phyloP scores from a whole-genome alignment of 2,797 vertebrate genomes.

The Crotalus adamanteus region DNA sequence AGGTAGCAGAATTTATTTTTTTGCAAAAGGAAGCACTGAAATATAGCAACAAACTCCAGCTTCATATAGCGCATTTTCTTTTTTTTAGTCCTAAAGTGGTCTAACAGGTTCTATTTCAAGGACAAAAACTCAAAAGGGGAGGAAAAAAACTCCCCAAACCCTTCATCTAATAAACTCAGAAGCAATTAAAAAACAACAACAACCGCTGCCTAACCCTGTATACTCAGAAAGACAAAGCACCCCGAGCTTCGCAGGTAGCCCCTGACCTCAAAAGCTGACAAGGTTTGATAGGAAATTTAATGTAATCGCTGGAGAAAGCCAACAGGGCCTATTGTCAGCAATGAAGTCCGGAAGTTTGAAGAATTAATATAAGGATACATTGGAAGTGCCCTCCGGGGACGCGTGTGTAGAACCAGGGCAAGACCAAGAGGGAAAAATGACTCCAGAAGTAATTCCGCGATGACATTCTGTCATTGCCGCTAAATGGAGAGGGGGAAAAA shows the following conservation, averaged over 20 bases:
- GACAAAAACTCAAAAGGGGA: neutral
- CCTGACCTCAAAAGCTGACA: slow-evolving; percentile 83
- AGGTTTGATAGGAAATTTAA: slow-evolving; percentile 83
- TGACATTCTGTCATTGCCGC: slow-evolving; percentile 83
- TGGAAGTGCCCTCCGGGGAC: slow-evolving; percentile 77
- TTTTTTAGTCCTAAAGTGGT: slow-evolving; percentile 66
- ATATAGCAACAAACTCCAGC: neutral
- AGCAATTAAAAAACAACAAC: slow-evolving; percentile 81
- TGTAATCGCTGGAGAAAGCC: slow-evolving; percentile 79
- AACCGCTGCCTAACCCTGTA: slow-evolving; percentile 78
- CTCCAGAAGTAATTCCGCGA: slow-evolving; percentile 78
- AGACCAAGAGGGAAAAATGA: slow-evolving; percentile 67
- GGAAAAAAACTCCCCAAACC: slow-evolving; percentile 39
- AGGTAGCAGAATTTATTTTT: neutral
- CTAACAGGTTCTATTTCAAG: slow-evolving; percentile 1
- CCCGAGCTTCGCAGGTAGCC: slow-evolving; percentile 73
- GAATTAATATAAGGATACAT: slow-evolving; percentile 82
- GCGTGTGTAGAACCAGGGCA: slow-evolving; percentile 70
- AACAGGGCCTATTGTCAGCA: slow-evolving; percentile 86
- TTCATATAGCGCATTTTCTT: slow-evolving; percentile 70
- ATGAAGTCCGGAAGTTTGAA: slow-evolving; percentile 82
- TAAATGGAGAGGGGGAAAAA: slow-evolving; percentile 75
- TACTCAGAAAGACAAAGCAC: slow-evolving; percentile 78
- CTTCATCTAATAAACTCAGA: slow-evolving; percentile 74
- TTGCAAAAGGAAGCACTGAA: neutral